phyloP scores from a whole-genome alignment of 2,888 invertebrate species.

The Acanthococcus lagerstroemiae region DNA sequence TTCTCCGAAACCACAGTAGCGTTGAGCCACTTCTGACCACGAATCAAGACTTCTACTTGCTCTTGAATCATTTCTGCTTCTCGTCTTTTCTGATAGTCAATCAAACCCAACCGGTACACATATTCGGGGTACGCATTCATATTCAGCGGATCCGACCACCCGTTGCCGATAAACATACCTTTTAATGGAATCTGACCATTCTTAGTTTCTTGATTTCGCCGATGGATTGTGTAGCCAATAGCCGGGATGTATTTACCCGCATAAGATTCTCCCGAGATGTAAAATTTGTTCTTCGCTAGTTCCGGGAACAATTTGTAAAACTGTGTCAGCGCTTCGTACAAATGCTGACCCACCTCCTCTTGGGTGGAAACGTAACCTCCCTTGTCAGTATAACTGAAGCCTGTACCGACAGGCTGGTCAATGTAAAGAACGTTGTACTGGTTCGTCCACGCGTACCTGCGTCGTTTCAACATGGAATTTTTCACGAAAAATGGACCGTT shows the following conservation, averaged over 20 bases:
- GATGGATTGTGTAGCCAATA: conserved; percentile 59
- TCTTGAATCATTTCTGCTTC: conserved; percentile 32
- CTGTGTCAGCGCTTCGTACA: conserved; percentile 66
- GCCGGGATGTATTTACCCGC: conserved; percentile 75
- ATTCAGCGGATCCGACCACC: conserved; percentile 65
- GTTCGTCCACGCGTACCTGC: conserved; percentile 69
- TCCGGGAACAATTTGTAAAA: conserved; percentile 76
- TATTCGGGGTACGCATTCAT: conserved; percentile 69
- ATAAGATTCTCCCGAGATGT: conserved; percentile 81
- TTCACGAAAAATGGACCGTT: conserved; percentile 45
- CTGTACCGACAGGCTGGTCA: conserved; percentile 87
- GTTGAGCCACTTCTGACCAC: conserved; percentile 38
- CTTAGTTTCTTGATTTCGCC: conserved; percentile 45
- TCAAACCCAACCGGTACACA: conserved; percentile 59
- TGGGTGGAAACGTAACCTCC: conserved; percentile 70
- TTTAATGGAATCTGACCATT: conserved; percentile 54
- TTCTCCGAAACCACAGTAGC: background rate
- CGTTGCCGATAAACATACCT: conserved; percentile 69
- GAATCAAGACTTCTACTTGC: conserved; percentile 37
- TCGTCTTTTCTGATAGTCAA: conserved; percentile 35
- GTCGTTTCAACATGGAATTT: conserved; percentile 43
- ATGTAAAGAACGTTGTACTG: conserved; percentile 75
- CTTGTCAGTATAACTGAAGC: conserved; percentile 77
- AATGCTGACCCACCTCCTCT: conserved; percentile 64
- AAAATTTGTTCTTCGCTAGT: conserved; percentile 63